Evolutionary conservation across 2,113 vertebrate genomes (phyloP).

Genomic region (Pseudorasbora parva): DNA sequence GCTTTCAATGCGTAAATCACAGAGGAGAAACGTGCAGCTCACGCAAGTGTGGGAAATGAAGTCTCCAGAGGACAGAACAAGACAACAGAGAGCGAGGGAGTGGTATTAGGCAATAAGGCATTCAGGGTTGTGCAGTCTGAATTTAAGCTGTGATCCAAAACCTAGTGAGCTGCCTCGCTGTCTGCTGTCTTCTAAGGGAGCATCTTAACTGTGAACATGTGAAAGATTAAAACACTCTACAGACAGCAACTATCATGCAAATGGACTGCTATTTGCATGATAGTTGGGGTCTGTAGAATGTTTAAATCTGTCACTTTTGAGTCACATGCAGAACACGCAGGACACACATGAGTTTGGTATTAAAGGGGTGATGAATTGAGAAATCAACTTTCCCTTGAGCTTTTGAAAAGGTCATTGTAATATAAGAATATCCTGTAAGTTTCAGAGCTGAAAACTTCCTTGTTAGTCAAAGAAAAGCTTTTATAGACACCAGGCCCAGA

Average conservation of each 20-base stretch:
- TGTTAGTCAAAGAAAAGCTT: too few relatives aligned
- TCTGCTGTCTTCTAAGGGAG: neutral
- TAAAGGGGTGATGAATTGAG: too few relatives aligned
- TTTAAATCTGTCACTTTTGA: too few relatives aligned
- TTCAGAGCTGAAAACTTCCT: too few relatives aligned
- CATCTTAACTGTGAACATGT: neutral
- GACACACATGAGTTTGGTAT: neutral
- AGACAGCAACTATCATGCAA: neutral
- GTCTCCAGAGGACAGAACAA: slow-evolving; percentile 16
- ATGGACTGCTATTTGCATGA: neutral
- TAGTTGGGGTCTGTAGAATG: too few relatives aligned
- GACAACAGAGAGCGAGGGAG: neutral
- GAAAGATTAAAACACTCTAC: slow-evolving; percentile 1
- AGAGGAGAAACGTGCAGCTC: neutral
- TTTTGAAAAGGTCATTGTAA: too few relatives aligned
- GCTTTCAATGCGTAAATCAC: neutral
- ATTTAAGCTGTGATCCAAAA: slow-evolving; percentile 6
- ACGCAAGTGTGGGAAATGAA: slow-evolving; percentile 21
- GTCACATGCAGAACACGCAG: neutral
- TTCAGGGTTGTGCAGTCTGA: neutral
- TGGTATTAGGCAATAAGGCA: neutral
- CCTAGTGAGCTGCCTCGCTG: neutral
- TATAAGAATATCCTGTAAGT: too few relatives aligned
- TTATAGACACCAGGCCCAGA: too few relatives aligned
- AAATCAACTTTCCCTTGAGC: too few relatives aligned